Evolutionary conservation across 1,140 invertebrate species (phyloP).

Genomic region (Drosophila funebris): DNA sequence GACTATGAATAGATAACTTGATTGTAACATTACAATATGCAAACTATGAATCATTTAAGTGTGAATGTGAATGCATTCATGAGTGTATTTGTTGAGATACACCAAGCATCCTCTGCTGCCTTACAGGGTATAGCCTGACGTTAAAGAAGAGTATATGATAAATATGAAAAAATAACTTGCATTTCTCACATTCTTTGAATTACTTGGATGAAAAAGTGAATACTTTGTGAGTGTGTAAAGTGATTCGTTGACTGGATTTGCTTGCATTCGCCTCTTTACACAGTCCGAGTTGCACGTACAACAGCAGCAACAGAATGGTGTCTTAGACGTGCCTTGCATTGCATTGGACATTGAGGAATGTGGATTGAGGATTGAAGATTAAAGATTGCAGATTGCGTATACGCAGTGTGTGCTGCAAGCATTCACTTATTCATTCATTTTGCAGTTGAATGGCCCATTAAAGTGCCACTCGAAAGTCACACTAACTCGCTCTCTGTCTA

Average conservation of each 20-base stretch:
- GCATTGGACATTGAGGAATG: background rate
- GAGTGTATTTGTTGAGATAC: no score
- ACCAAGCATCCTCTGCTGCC: no score
- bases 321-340: conserved; percentile 26
- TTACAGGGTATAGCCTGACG: no score
- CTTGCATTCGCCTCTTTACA: background rate
- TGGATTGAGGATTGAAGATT: conserved; percentile 1
- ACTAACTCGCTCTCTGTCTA: background rate
- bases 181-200: background rate
- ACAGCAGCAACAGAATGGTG: background rate
- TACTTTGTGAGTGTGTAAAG: conserved; percentile 9
- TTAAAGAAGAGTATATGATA: no score
- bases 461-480: conserved; percentile 22
- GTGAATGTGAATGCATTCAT: no score
- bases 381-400: conserved; percentile 25
- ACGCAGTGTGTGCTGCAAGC: conserved; percentile 32
- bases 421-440: conserved; percentile 33
- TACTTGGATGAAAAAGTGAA: conserved; percentile 1
- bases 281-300: conserved; percentile 2
- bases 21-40: no score
- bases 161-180: no score
- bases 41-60: no score
- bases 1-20: no score
- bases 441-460: conserved; percentile 36
- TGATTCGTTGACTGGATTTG: conserved; percentile 8